Evolutionary conservation across 2,113 vertebrate species (phyloP).

Genomic region (Cnemophilus loriae): DNA sequence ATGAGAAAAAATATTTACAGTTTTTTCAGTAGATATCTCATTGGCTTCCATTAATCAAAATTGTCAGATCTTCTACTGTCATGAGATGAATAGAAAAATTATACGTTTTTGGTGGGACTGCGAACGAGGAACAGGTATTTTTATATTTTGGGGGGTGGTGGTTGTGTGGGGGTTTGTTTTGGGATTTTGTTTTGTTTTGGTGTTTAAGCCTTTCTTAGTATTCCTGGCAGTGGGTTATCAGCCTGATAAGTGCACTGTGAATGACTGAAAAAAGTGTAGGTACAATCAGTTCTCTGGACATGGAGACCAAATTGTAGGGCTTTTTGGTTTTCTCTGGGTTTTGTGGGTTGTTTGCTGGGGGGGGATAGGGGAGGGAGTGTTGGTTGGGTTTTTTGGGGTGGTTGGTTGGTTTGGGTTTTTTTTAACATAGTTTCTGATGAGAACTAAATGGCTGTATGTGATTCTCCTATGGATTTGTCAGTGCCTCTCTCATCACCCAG

Average conservation of each 20-base stretch:
- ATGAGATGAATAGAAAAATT: not conserved
- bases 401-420: not conserved
- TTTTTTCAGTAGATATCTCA: not conserved
- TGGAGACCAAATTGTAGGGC: not conserved
- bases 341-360: not conserved
- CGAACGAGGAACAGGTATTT: not conserved
- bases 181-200: not conserved
- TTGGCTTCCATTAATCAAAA: not conserved
- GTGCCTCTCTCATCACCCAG: not conserved
- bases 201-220: not conserved
- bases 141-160: not conserved
- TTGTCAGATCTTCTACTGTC: not conserved
- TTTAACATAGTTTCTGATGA: not conserved
- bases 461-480: not conserved
- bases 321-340: not conserved
- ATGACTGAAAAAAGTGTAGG: not conserved
- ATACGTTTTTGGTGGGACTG: not conserved
- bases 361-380: rapidly evolving
- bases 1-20: not conserved
- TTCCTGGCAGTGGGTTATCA: not conserved
- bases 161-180: not conserved
- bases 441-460: not conserved
- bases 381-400: not conserved
- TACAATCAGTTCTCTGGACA: not conserved
- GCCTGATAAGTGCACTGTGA: not conserved